Base-by-base conservation (phyloP, 2,797 vertebrate genomes). In the Selene dorsalis region DNA sequence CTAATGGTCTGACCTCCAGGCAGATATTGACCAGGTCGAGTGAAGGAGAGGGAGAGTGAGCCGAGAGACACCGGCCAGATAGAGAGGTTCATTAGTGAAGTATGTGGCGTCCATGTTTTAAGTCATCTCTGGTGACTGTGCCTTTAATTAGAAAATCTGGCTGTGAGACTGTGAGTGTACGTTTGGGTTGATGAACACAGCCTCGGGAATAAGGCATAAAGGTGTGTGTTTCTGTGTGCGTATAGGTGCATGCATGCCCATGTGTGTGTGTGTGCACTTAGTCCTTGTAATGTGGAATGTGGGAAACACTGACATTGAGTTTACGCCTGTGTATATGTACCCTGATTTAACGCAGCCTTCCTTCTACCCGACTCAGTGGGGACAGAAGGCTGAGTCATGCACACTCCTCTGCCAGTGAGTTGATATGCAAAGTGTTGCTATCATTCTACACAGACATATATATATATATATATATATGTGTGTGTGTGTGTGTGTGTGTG, bases 121-220 rank as follows among this genome's bases (percentile, higher is more conserved):
- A 83, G 77, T 77, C 84, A 48, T 90, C 87, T 90, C 86, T 10
- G 26, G 83, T 47, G 83, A 88, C 85, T 81, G 76, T 50, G 80
- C 68, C 83, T 88, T 90, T 91, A 92, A 92, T 92, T 87, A 90
- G 87, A 77, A 83, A 83, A 69, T 35, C 83, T 81, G 60, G 14
- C 45, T 28, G n/a, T n/a, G 55, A 55, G 65, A 16, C 57, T 32
- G 38, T 0, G 70, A 41, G 14, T 38, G 18, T 72, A 60, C 39
- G n/a, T 76, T 2, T 41, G 17, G 69, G 61, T 63, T 50, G 9
- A 59, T 16, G 22, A 24, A 57, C 57, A 16, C 55, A 62, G 70
- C 67, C 68, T 66, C 69, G 45, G 76, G 74, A 75, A 62, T 32
- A n/a, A n/a, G n/a, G 72, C 32, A 22, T 10, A 5, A 52, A 70